These are phyloP conservation scores for Saccostrea glomerata DNA, from an alignment of 1,140 invertebrate species.

Conservation along the genomic window DNA sequence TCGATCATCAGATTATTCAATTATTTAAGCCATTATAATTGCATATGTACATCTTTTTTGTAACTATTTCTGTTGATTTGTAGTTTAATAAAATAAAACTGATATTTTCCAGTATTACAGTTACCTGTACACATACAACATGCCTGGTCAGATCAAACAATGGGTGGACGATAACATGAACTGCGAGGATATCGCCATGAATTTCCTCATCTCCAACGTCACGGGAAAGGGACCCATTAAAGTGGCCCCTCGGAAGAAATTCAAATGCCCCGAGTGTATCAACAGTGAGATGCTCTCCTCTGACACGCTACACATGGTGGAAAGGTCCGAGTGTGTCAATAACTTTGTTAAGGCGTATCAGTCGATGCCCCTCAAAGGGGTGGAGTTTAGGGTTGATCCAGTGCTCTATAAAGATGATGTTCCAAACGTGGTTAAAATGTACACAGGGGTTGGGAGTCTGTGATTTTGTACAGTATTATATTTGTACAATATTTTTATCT, in stretches of 20 bases:
- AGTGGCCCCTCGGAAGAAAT: constrained; percentile 98
- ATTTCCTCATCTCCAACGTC: constrained; percentile 97
- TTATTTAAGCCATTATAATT: too few species aligned
- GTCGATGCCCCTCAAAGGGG: constrained; percentile 90
- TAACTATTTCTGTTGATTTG: too few species aligned
- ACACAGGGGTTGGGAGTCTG: constrained; percentile 94
- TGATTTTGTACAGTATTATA: constrained; percentile 72
- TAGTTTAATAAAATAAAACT: too few species aligned
- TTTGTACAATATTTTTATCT: too few species aligned
- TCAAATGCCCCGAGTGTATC: constrained; percentile 96
- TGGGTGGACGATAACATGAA: constrained; percentile 99
- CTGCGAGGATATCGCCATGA: constrained; percentile 99
- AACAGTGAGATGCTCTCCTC: constrained; percentile 96
- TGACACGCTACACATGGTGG: constrained; percentile 93
- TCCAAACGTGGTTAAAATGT: constrained; percentile 91
- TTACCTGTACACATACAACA: constrained; percentile 94
- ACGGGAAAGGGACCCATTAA: constrained; percentile 97
- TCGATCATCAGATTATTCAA: too few species aligned
- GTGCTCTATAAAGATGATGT: constrained; percentile 94
- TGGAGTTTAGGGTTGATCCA: constrained; percentile 97
- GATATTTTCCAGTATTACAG: constrained; percentile 86
- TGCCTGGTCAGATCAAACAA: constrained; percentile 94
- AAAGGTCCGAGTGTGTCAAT: constrained; percentile 95
- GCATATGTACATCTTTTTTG: too few species aligned
- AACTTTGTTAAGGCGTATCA: constrained; percentile 91